phyloP scores from a whole-genome alignment of 1,140 invertebrate species.

The Arion vulgaris region DNA sequence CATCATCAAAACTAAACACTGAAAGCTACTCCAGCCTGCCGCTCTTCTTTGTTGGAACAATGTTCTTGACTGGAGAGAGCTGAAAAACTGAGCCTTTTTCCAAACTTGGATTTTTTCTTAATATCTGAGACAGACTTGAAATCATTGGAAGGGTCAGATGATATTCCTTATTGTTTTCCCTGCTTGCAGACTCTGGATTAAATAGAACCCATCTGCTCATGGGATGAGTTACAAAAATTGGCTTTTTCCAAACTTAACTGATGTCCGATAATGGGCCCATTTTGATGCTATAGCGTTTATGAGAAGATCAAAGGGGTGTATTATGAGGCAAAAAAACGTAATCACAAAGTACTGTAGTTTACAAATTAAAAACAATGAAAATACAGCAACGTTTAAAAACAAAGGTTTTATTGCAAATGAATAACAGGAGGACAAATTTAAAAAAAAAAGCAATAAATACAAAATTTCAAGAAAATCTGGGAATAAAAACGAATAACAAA shows the following conservation, averaged over 20 bases:
- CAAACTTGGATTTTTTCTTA: conserved; percentile 85
- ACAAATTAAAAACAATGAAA: no score
- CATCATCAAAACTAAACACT: not conserved
- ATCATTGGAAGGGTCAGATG: conserved; percentile 24
- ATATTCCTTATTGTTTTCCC: conserved; percentile 73
- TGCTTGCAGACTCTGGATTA: conserved; percentile 86
- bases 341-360: no score
- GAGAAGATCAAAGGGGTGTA: no score
- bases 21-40: conserved; percentile 64
- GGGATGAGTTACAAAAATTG: conserved; percentile 90
- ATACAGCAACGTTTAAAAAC: no score
- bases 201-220: conserved; percentile 87
- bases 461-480: no score
- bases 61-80: conserved; percentile 84
- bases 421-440: no score
- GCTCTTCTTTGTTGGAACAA: conserved; percentile 77
- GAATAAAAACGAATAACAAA: no score
- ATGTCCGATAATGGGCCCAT: conserved; percentile 80
- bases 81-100: conserved; percentile 85
- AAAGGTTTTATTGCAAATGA: no score
- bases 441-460: no score
- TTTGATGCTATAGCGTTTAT: conserved; percentile 74
- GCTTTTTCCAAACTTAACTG: conserved; percentile 86
- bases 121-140: conserved; percentile 83
- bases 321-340: no score